A percentile compares a stretch with the other conserved stretches of the same genome.
These are phyloP conservation scores for Camponotus pennsylvanicus DNA, from an alignment of 1,140 invertebrate species.

Conservation along the genomic window DNA sequence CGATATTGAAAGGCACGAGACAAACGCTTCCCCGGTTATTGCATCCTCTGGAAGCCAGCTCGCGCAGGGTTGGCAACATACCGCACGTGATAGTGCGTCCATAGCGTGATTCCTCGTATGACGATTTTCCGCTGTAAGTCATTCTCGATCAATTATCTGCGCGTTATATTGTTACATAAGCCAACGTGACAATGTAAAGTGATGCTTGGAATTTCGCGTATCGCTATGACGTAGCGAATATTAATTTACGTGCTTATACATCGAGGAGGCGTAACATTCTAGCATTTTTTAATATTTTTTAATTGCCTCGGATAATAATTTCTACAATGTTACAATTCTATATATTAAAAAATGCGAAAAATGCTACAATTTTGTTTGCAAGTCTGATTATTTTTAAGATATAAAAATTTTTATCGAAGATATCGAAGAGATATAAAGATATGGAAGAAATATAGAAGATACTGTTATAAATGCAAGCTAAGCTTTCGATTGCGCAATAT, in stretches of 20 bases:
- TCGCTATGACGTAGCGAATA: not conserved
- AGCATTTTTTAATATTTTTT: not conserved
- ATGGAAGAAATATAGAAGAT: slow-evolving; percentile 11
- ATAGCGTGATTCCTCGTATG: slow-evolving; percentile 63
- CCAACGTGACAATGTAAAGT: slow-evolving; percentile 2
- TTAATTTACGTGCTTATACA: not conserved
- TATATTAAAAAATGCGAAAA: not conserved
- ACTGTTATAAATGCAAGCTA: not conserved
- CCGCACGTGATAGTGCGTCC: slow-evolving; percentile 78
- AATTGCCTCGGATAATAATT: not conserved
- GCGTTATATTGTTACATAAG: slow-evolving; percentile 7
- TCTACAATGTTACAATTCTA: not conserved
- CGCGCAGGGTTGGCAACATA: slow-evolving; percentile 79
- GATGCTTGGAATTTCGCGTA: slow-evolving; percentile 40
- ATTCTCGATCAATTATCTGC: slow-evolving; percentile 23
- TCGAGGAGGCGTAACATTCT: not conserved
- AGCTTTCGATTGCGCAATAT: slow-evolving; percentile 20
- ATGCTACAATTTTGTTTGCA: not conserved
- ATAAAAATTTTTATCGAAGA: slow-evolving; percentile 16
- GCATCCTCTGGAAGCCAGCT: slow-evolving; percentile 77
- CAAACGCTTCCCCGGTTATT: slow-evolving; percentile 75
- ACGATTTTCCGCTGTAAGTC: slow-evolving; percentile 63
- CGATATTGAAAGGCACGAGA: slow-evolving; percentile 77
- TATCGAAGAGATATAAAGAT: slow-evolving; percentile 1
- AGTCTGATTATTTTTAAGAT: not conserved